These are phyloP conservation scores for Ardeotis arabs DNA, from an alignment of 2,113 vertebrate species.

Conservation along the genomic window DNA sequence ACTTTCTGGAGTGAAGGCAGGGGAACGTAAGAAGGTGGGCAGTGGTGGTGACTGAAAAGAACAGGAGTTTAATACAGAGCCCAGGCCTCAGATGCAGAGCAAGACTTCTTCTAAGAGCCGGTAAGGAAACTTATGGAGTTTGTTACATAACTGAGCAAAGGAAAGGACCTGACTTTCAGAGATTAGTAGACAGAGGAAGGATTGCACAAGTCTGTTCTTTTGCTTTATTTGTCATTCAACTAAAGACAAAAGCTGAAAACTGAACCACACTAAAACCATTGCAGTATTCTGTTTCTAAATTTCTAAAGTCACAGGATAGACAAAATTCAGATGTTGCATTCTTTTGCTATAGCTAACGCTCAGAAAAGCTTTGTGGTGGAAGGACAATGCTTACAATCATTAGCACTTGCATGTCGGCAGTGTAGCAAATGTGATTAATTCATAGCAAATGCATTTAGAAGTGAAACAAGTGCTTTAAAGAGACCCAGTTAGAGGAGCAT, in stretches of 20 bases:
- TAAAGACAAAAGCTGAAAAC: not conserved
- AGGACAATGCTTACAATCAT: not conserved
- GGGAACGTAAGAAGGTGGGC: not conserved
- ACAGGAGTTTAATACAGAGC: not conserved
- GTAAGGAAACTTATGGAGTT: not conserved
- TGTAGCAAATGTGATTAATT: not conserved
- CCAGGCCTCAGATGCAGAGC: not conserved
- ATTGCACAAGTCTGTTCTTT: not conserved
- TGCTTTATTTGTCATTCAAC: not conserved
- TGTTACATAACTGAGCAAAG: not conserved
- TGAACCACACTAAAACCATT: not conserved
- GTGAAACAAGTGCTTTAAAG: not conserved
- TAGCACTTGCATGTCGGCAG: not conserved
- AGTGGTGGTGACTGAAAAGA: not conserved
- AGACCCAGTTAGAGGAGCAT: not conserved
- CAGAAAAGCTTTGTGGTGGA: not conserved
- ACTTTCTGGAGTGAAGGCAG: not conserved
- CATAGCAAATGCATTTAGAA: not conserved
- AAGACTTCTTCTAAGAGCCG: not conserved
- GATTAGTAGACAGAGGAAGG: not conserved
- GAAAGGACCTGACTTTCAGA: not conserved
- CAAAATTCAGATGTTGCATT: not conserved
- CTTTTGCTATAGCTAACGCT: not conserved
- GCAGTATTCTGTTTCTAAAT: not conserved
- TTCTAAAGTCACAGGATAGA: not conserved